Base-by-base conservation (phyloP, 2,797 vertebrate genomes). In the Hafferia zeledoni region DNA sequence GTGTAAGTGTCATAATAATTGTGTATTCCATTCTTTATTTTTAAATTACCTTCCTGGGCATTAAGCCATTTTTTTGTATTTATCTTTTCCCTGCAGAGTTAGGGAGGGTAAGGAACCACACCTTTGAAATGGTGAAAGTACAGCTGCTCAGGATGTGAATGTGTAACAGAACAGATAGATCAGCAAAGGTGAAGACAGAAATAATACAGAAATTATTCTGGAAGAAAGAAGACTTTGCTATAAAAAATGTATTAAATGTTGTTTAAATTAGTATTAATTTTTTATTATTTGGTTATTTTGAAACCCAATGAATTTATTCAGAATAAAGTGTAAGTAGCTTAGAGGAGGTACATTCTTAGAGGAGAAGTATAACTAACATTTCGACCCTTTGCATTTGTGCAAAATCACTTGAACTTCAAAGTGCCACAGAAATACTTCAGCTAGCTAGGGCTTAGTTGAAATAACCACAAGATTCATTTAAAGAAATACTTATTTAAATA, bases 1-100 rank as follows among this genome's bases (percentile, higher is more conserved):
- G 96, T 91, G 78, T 96, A 95, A 95, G 85, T 95, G 93, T 96
- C 94, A 96, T 95, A 96, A 97, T 96, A 96, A 91, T 91, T 96
- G 92, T 96, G 92, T 96, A 94, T 95, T 97, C 6, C 50, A 96
- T 84, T 96, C 91, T 93, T 96, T 96, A 56, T 89, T 97, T 97
- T 97, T 82, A 95, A 96, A 96, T 95, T 22, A 84, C 92, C 90
- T 95, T 94, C 90, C 94, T 96, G 92, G 93, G 94, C 94, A 79
- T 79, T 60, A 80, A 91, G 95, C 94, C 95, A 37, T 90, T 89
- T 91, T 93, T 87, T 81, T 56, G 71, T 93, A 43, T 96, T 95
- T 95, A 79, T 94, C 83, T 96, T 95, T 89, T 84, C 75, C 47
- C 83, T 30, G 5, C 55, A 37, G 90, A 82, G 37, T 55, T 87